phyloP scores from a whole-genome alignment of 1,140 invertebrate species.

The Homarus americanus region DNA sequence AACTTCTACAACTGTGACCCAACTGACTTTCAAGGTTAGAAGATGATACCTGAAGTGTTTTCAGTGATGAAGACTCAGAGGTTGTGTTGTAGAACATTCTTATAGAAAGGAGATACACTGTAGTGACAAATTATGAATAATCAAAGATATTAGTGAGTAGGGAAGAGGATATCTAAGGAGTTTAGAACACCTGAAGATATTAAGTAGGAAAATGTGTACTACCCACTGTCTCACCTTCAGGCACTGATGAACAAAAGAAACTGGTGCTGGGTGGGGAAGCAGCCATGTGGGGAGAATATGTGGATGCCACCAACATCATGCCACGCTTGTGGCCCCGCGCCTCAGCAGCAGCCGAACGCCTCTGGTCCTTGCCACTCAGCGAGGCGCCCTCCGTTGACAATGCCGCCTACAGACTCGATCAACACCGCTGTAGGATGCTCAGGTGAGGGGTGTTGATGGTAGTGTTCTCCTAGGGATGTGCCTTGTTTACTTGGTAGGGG shows the following conservation, averaged over 20 bases:
- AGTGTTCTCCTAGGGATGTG: not conserved
- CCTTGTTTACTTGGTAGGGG: not conserved
- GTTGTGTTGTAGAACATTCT: not conserved
- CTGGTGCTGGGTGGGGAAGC: constrained; percentile 87
- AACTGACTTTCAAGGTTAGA: constrained; percentile 76
- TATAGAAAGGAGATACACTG: not conserved
- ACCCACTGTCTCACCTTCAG: not conserved
- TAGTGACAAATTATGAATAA: not conserved
- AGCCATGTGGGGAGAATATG: constrained; percentile 93
- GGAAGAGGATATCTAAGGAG: too few species aligned
- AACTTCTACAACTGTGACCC: constrained; percentile 80
- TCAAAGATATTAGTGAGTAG: too few species aligned
- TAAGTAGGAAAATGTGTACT: not conserved
- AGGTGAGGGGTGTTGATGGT: not conserved
- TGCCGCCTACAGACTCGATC: constrained; percentile 57
- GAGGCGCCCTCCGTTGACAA: constrained; percentile 51
- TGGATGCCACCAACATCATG: constrained; percentile 84
- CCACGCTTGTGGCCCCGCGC: constrained; percentile 88
- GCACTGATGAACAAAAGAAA: constrained; percentile 74
- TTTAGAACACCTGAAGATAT: too few species aligned
- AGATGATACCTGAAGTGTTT: not conserved
- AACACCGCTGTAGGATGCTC: constrained; percentile 63
- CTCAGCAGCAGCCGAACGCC: constrained; percentile 88
- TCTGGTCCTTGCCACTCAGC: constrained; percentile 82
- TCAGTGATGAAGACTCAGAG: too few species aligned